Base-by-base conservation (phyloP, 2,888 invertebrate genomes). In the Spodoptera picta region DNA sequence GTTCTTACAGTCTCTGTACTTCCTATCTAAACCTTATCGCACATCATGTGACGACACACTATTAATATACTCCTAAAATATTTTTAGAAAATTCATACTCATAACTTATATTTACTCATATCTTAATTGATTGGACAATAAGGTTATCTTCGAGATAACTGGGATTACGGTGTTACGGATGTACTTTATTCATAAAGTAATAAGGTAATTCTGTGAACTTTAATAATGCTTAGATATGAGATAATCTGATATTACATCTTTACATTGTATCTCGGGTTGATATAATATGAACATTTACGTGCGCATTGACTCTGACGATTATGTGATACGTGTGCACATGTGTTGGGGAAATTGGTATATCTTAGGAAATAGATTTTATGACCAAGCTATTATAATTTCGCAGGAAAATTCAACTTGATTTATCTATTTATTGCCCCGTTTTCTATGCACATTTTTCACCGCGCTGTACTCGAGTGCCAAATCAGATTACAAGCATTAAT, bases 61-160 rank as follows among this genome's bases (percentile, higher is more conserved):
- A 50, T 51, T 54, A 51, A 54, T 60, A 57, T 45, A 3, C 43
- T 46, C 52, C 56, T 62, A 53, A 56, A 49, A 49, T 56, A 71
- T 62, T 54, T 65, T 62, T 60, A 56, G 59, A 48, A 48, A 53
- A 14, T 1, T 41, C 9, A 9, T 12, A 27, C 6, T 23, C 19
- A 23, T 42, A 1, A 42, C n/a, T 11, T 56, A 60, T 51, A 55
- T 41, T 43, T 27, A 51, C 7, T n/a, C 24, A 45, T 60, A 66
- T 62, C 58, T 27, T 19, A 42, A 67, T 53, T 47, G 49, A 50
- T 27, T 14, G 23, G 9, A 31, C 50, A 57, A 49, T 48, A 44
- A 57, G 54, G n/a, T 60, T 48, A 60, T 63, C 45, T 36, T 10
- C 24, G 43, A 9, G 27, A 72, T 63, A 53, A 62, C 44, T 50